phyloP scores from a whole-genome alignment of 2,113 vertebrate species.

The Cyanoramphus novaezelandiae region DNA sequence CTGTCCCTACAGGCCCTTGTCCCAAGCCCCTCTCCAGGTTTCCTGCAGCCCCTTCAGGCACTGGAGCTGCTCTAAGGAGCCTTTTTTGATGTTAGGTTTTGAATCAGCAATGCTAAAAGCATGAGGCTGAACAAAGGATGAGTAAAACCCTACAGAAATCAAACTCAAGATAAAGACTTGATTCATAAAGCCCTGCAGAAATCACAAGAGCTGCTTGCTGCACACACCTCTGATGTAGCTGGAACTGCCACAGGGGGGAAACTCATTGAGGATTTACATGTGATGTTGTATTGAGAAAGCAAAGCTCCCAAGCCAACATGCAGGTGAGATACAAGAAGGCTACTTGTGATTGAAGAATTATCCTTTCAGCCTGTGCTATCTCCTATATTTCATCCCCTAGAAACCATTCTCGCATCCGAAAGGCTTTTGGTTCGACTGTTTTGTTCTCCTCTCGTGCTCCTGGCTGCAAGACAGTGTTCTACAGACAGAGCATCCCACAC shows the following conservation, averaged over 20 bases:
- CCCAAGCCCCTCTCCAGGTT: not conserved
- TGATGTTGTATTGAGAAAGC: not conserved
- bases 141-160: not conserved
- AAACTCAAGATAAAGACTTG: not conserved
- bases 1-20: too few species aligned
- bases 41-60: not conserved
- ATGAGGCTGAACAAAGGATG: not conserved
- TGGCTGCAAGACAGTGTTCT: not conserved
- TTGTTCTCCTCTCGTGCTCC: not conserved
- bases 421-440: not conserved
- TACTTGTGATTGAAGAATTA: fast-evolving
- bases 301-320: not conserved
- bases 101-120: not conserved
- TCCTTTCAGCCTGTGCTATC: not conserved
- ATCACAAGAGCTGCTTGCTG: fast-evolving
- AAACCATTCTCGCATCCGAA: not conserved
- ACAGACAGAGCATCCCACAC: not conserved
- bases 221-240: not conserved
- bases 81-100: not conserved
- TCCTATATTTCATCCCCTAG: too few species aligned
- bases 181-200: not conserved
- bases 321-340: not conserved
- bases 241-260: not conserved
- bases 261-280: not conserved
- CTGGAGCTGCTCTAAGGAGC: not conserved